Evolutionary conservation across 2,888 invertebrate species (phyloP), one percentile per base, ranked within the genome.

Genomic region (Neoaliturus tenellus): DNA sequence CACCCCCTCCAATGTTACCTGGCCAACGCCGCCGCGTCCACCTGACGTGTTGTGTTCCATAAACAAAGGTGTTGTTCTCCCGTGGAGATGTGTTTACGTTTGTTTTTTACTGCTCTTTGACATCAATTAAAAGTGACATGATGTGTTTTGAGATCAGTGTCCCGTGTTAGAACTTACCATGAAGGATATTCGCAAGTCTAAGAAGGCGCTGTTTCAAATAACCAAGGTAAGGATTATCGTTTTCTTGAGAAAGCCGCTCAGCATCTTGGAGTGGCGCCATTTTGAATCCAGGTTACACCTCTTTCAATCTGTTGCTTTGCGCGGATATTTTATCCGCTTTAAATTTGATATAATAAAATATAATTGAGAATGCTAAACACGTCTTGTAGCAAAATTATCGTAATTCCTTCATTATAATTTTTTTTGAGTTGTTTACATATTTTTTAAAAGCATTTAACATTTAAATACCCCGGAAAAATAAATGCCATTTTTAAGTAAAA

Each of bases 131-230:
- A 62, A 55, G 44, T 44, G 48, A 41, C 23, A 23, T 67, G 31
- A 41, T 28, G 81, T 58, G 73, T 81, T 20, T 55, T 55, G 12
- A n/a, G 33, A 55, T 35, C 31, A 31, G 82, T 82, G 81, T 91
- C 87, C 80, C 85, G 87, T 88, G 87, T 88, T 89, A 90, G 83
- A 83, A 84, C 83, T 78, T 86, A 86, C 86, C 93, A 93, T 93
- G 88, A 94, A 94, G 90, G 92, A 87, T 83, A 86, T 86, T 85
- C 86, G 84, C 83, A 86, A 87, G 84, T 86, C 87, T 41, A 88
- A 87, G 85, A 88, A 87, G 86, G 95, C 95, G 87, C 92, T 95
- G 85, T 95, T 93, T 90, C 95, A 95, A 91, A 94, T 95, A 89
- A 94, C 95, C 82, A 95, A 95, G 95, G 95, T 95, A 86, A 88